Conservation (phyloP, 2,797 vertebrate species). For the Alfaro cultratus region DNA sequence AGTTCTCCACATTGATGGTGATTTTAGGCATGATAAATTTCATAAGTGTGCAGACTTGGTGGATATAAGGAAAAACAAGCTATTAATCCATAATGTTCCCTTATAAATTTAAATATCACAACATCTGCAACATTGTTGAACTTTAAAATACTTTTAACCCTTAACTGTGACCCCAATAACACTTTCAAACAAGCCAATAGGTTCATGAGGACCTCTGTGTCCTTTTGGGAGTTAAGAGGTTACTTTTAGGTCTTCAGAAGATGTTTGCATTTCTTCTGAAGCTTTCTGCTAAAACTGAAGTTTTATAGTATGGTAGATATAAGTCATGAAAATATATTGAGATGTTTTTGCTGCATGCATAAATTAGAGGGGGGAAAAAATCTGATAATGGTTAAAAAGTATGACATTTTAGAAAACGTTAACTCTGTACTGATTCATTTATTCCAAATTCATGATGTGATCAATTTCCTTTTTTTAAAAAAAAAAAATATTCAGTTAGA, state of each 20-base stretch:
- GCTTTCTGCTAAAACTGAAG: background rate
- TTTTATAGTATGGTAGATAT: background rate
- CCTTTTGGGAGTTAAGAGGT: background rate
- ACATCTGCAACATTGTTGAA: background rate
- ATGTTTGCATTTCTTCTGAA: background rate
- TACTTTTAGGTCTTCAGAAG: background rate
- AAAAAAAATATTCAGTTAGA: background rate
- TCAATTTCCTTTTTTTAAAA: background rate
- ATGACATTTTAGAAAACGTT: background rate
- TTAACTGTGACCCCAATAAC: too few relatives aligned
- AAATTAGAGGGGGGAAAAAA: background rate
- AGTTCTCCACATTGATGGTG: background rate
- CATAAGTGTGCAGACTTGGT: background rate
- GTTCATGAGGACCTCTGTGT: too few relatives aligned
- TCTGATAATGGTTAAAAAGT: background rate
- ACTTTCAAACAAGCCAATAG: too few relatives aligned
- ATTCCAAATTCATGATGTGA: background rate
- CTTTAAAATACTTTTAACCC: background rate
- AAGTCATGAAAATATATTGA: background rate
- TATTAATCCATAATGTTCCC: background rate
- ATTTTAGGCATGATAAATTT: conserved; percentile 7
- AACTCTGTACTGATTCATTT: background rate
- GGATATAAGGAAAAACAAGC: background rate
- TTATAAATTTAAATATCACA: background rate
- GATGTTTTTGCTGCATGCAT: background rate